phyloP scores from a whole-genome alignment of 1,140 invertebrate genomes.

The Trichomalopsis sarcophagae region DNA sequence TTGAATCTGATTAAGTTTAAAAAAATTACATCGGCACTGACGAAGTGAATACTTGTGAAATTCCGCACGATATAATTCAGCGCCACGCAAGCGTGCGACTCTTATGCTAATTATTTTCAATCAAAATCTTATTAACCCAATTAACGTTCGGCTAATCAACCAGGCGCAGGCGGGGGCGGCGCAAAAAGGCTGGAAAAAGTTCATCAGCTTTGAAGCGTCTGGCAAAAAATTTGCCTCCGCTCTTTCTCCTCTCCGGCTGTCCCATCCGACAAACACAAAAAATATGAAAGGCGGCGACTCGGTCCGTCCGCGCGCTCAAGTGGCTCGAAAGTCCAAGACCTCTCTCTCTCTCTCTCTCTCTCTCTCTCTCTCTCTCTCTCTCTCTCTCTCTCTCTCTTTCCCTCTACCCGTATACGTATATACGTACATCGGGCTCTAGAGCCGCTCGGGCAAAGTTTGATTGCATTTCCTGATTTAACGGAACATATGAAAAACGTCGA shows the following conservation, averaged over 20 bases:
- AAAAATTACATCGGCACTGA: no score
- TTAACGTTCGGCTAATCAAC: background rate
- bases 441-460: constrained; percentile 39
- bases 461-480: constrained; percentile 50
- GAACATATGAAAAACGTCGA: constrained; percentile 56
- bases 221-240: background rate
- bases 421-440: background rate
- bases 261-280: constrained; percentile 6
- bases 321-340: constrained; percentile 17
- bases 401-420: background rate
- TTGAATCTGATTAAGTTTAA: no score
- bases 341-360: no score
- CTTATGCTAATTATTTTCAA: constrained; percentile 6
- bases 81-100: background rate
- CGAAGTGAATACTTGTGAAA: no score
- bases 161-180: background rate
- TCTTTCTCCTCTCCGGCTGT: no score
- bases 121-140: constrained; percentile 6
- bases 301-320: background rate
- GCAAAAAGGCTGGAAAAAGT: background rate
- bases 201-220: background rate
- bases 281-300: constrained; percentile 12
- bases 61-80: no score
- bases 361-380: no score
- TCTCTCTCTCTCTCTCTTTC: no score